Base-by-base conservation (phyloP, 2,113 vertebrate species). In the Muntiacus reevesi region DNA sequence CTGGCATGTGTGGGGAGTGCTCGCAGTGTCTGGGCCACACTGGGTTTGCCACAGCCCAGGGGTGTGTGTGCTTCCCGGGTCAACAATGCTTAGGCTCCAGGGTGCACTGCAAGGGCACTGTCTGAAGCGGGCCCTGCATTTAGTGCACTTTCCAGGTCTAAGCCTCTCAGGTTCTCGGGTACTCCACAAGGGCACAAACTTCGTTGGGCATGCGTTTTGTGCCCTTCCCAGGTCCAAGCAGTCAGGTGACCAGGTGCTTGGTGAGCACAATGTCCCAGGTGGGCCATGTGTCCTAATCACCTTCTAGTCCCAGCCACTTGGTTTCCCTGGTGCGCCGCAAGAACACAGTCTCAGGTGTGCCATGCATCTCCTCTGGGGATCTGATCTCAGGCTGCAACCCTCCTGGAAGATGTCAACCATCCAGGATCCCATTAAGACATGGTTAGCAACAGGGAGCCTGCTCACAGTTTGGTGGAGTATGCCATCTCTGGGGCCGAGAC, bases 401-500 rank as follows among this genome's bases (percentile, higher is more conserved):
- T 71, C 17, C 17, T 71, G n/a, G 17, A 36, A 36, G 17, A 11
- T 36, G 17, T 71, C 64, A 71, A 67, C 33, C 17, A 21, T 67
- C 17, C 17, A 36, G 64, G n/a, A 71, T 36, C 17, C 64, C 17
- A 36, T n/a, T 17, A 71, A 36, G n/a, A 71, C 64, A 36, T 21
- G n/a, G 4, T 71, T 67, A 21, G 17, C n/a, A 71, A 71, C 64
- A 0, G 5, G 64, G 64, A 11, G n/a, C n/a, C 64, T 71, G n/a
- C 64, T 71, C n/a, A 36, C 17, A 71, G 64, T 71, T 71, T 71
- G 64, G 9, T 71, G 64, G 17, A 11, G n/a, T 36, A 71, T 71
- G 64, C n/a, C 0, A 0, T 71, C n/a, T 71, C n/a, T 71, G n/a
- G 64, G 9, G n/a, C 64, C 0, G 2, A 71, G n/a, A 21, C 21